phyloP scores from a whole-genome alignment of 2,113 vertebrate species.

The Microcebus tavaratra region DNA sequence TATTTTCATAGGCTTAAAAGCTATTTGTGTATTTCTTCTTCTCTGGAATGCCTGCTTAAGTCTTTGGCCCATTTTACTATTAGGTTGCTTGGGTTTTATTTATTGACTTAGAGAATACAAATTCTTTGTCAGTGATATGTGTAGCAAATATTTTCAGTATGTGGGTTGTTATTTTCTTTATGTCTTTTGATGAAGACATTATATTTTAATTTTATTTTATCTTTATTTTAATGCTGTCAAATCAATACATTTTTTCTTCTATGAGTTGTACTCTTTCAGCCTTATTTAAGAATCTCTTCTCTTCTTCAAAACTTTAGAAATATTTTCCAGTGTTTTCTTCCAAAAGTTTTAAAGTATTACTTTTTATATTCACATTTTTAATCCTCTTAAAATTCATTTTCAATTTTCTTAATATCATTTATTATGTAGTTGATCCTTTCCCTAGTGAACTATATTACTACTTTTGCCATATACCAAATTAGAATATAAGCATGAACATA shows the following conservation, averaged over 20 bases:
- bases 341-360: background rate
- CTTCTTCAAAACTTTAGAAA: background rate
- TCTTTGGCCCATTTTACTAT: background rate
- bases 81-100: background rate
- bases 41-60: background rate
- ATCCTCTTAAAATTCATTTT: background rate
- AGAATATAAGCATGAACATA: background rate
- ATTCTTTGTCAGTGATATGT: background rate
- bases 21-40: background rate
- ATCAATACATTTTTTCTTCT: background rate
- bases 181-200: background rate
- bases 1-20: background rate
- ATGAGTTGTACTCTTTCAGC: background rate
- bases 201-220: background rate
- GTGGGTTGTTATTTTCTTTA: background rate
- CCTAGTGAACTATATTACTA: background rate
- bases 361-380: background rate
- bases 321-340: background rate
- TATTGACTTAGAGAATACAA: background rate
- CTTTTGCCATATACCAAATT: background rate
- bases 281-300: background rate
- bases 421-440: background rate
- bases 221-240: background rate
- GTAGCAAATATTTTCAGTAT: background rate
- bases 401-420: background rate